Base-by-base conservation (phyloP, 2,888 invertebrate species). In the Quadroppia sp. region DNA sequence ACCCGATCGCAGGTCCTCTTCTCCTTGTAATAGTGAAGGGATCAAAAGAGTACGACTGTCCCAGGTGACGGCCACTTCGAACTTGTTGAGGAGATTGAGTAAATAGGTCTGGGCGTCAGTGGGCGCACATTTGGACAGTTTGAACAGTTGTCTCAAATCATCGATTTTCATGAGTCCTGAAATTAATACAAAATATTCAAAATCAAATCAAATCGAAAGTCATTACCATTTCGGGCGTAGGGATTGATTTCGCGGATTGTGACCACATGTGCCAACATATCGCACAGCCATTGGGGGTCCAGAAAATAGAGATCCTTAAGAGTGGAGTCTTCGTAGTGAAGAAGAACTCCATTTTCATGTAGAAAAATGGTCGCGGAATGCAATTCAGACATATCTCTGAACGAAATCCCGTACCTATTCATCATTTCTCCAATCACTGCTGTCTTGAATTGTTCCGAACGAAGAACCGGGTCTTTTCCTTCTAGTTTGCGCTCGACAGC, bases 271-370 rank as follows among this genome's bases (percentile, higher is more conserved):
- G 98, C 96, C 50, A 99, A 82, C 87, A 97, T 92, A 82, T 99
- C 98, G 83, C 97, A 98, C 56, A 99, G 86, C 98, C 98, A 99
- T 82, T 99, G 98, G 0, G 98, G 97, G 82, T 96, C 92, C 61
- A 99, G 84, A 83, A 99, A 99, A 83, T 96, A 97, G 71, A 96
- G 86, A 83, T 98, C 96, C 81, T 93, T 90, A 1, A 96, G 84
- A 0, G 94, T 92, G 0, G 94, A 93, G 82, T 96, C 96, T 79
- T 95, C 94, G 80, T 94, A 95, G 82, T 95, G 94, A 1, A 97
- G 86, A 11, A 98, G 85, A 1, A 98, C 94, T 45, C 94, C 98
- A 82, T 98, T 98, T 80, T 99, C 99, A 81, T 99, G 98, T 0
- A 99, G 86, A 83, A 99, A 99, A 81, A 94, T 87, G 0, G 97